Evolutionary conservation across 2,888 invertebrate species (phyloP), one percentile per base, ranked within the genome.

Genomic region (Drosophila limbata): DNA sequence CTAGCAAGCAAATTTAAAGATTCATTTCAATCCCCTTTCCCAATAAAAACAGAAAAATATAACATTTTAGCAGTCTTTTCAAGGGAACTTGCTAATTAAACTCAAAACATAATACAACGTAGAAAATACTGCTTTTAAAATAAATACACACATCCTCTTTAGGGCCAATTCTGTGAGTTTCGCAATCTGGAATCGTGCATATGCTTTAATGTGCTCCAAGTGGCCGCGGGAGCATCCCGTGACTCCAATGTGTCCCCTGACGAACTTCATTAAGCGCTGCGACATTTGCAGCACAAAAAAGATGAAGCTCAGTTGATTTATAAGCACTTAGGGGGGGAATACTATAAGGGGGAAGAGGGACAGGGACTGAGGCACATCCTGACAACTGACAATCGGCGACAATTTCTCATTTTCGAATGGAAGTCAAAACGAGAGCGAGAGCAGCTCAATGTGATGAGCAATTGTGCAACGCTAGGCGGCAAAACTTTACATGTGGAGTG

Each of bases 91-190:
- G 68, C 69, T 74, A 67, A 84, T 75, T 70, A 75, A 85, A 72
- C 73, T 63, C 69, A 56, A 74, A 67, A 69, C 76, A 61, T 28
- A 63, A 57, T 65, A 39, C 28, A 60, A 53, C 56, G 48, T 53
- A 51, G 57, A 67, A 61, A 66, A 60, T 57, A 66, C 53, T 48
- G 48, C 40, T 35, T 60, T 66, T 59, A 80, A 81, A 81, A 81
- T 72, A 83, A 84, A 85, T 76, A 50, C 69, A 57, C 52, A 81
- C 84, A 83, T 84, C 84, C 84, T 85, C 75, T 78, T 77, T 79
- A 69, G 48, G 51, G 65, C 47, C 60, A 74, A 31, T 25, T 45
- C 45, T 9, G 33, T 11, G 19, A 17, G 19, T 35, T 50, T n/a
- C 9, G 50, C 33, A 8, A 28, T 48, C 56, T 52, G 15, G 62